These are phyloP conservation scores for Kuschelorhynchus macadamiae DNA, from an alignment of 2,888 invertebrate genomes.

Conservation along the genomic window DNA sequence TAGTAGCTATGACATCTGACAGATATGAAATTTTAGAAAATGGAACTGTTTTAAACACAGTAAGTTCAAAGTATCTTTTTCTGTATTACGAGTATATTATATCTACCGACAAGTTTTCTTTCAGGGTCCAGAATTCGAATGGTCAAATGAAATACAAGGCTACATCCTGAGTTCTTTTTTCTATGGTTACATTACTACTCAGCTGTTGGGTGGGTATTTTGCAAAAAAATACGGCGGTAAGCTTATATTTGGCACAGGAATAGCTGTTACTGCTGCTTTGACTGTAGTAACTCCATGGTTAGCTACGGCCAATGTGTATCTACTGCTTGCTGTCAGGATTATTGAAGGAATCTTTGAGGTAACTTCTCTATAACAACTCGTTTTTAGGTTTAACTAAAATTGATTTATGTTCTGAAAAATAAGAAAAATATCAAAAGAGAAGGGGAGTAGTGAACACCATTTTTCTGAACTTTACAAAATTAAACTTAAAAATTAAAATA, in stretches of 20 bases:
- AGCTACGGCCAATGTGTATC: slow-evolving; percentile 77
- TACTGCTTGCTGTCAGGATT: slow-evolving; percentile 78
- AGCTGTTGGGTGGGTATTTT: slow-evolving; percentile 86
- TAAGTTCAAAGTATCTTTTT: not conserved
- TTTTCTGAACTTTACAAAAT: too few species aligned
- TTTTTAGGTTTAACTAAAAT: too few species aligned
- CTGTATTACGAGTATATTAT: not conserved
- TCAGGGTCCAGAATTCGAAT: slow-evolving; percentile 74
- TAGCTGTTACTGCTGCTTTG: slow-evolving; percentile 82
- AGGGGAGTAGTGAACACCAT: too few species aligned
- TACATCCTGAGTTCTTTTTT: too few species aligned
- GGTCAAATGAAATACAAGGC: slow-evolving; percentile 84
- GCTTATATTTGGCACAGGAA: too few species aligned
- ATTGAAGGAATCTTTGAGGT: slow-evolving; percentile 61
- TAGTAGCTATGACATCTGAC: too few species aligned
- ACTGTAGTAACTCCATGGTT: slow-evolving; percentile 85
- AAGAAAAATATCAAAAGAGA: too few species aligned
- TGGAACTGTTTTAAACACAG: too few species aligned
- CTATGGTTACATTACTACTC: slow-evolving; percentile 91
- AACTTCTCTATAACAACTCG: too few species aligned
- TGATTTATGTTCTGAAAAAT: too few species aligned
- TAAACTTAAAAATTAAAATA: too few species aligned
- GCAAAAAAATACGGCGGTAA: slow-evolving; percentile 89
- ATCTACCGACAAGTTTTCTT: slow-evolving; percentile 8
- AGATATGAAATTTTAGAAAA: too few species aligned